Evolutionary conservation across 2,888 invertebrate species (phyloP).

Genomic region (Crepidodera aurea): DNA sequence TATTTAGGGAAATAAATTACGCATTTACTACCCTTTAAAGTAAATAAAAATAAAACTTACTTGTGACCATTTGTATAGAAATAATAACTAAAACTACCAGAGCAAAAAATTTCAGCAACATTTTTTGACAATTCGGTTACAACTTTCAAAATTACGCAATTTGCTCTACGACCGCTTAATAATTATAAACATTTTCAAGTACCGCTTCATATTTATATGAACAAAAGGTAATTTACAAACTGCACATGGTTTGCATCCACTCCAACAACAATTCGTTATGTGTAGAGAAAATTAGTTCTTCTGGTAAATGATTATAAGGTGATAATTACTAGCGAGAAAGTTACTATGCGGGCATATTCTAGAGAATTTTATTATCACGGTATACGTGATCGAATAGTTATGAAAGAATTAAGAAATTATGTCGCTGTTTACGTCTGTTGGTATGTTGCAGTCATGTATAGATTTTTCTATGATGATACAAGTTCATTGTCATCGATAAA

Average conservation of each 20-base stretch:
- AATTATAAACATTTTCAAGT: neutral
- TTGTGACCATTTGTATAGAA: neutral
- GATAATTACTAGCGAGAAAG: neutral
- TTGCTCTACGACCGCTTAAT: neutral
- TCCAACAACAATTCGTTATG: no score
- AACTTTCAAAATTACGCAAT: no score
- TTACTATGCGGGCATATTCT: conserved; percentile 1
- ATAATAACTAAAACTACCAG: conserved; percentile 5
- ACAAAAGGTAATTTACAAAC: conserved; percentile 10
- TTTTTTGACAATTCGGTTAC: no score
- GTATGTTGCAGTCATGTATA: no score
- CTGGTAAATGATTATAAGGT: conserved; percentile 2
- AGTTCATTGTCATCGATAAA: no score
- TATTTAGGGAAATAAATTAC: no score
- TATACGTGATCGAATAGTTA: conserved; percentile 2
- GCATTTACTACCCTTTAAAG: no score
- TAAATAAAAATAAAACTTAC: no score
- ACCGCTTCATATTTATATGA: conserved; percentile 17
- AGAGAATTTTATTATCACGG: neutral
- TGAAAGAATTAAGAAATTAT: conserved; percentile 4
- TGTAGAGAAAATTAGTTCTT: conserved; percentile 10
- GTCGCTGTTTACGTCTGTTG: conserved; percentile 1
- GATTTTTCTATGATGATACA: no score
- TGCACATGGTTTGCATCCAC: neutral
- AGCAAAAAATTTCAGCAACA: conserved; percentile 8